These are phyloP conservation scores for Athetis lepigone DNA, from an alignment of 2,888 invertebrate species.

Conservation along the genomic window DNA sequence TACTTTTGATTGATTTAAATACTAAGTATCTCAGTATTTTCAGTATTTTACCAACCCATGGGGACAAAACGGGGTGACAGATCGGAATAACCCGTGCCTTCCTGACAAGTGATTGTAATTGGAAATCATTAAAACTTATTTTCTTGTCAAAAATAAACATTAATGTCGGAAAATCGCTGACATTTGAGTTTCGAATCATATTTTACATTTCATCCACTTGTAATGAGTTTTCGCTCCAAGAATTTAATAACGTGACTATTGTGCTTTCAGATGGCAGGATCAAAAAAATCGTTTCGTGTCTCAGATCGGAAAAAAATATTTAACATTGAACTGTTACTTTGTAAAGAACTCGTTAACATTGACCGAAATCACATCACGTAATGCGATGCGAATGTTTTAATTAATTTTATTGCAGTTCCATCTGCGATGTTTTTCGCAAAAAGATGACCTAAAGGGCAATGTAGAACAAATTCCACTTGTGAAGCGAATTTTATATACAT, in stretches of 20 bases:
- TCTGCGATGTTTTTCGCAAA: too few relatives aligned
- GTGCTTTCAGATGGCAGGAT: constrained; percentile 4
- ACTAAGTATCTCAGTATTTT: too few relatives aligned
- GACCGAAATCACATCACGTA: constrained; percentile 50
- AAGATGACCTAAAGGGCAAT: not conserved
- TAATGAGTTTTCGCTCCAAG: constrained; percentile 22
- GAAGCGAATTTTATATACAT: constrained; percentile 1
- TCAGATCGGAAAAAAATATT: constrained; percentile 11
- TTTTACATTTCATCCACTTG: constrained; percentile 1
- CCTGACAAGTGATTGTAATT: constrained; percentile 7
- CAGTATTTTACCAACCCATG: too few relatives aligned
- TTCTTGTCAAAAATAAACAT: constrained; percentile 6
- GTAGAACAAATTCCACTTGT: not conserved
- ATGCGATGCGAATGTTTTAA: constrained; percentile 31
- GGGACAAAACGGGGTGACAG: too few relatives aligned
- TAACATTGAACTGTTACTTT: constrained; percentile 55
- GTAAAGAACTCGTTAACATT: constrained; percentile 54
- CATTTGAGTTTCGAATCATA: constrained; percentile 9
- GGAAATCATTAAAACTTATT: constrained; percentile 17
- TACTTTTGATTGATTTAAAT: too few relatives aligned
- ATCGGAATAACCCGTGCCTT: too few relatives aligned
- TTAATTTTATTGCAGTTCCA: constrained; percentile 1
- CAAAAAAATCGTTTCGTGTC: constrained; percentile 16
- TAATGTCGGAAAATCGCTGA: not conserved
- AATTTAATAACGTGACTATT: constrained; percentile 9